Percentiles rank a stretch among this genome's conserved stretches.
These are phyloP conservation scores for Mactromeris polynyma DNA, from an alignment of 2,888 invertebrate species.

Conservation along the genomic window DNA sequence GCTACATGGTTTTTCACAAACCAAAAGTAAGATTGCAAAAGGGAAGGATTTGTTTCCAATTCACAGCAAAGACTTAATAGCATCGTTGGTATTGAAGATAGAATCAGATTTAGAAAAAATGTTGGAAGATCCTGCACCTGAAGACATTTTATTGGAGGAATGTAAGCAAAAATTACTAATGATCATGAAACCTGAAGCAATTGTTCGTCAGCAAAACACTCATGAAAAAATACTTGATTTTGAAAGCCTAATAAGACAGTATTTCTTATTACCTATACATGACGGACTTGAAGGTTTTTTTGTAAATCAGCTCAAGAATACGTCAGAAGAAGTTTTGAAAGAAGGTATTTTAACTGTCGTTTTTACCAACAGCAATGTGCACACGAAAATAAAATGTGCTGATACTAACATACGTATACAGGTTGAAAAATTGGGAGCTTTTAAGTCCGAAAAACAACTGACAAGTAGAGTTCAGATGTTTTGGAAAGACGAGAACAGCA, in stretches of 20 bases:
- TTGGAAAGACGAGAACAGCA: conserved; percentile 55
- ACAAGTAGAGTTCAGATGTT: conserved; percentile 58
- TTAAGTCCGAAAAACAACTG: conserved; percentile 75
- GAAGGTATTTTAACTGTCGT: conserved; percentile 47
- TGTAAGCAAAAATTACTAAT: conserved; percentile 56
- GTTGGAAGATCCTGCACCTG: not conserved
- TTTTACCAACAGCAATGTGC: conserved; percentile 72
- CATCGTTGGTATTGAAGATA: conserved; percentile 62
- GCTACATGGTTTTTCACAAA: conserved; percentile 32
- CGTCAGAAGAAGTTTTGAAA: not conserved
- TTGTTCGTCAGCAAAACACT: conserved; percentile 35
- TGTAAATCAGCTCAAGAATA: not conserved
- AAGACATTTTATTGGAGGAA: not conserved
- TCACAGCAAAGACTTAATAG: conserved; percentile 65
- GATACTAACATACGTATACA: conserved; percentile 20
- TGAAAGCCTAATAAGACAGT: conserved; percentile 28
- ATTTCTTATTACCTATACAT: conserved; percentile 68
- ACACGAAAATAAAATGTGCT: conserved; percentile 40
- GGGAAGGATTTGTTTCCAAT: conserved; percentile 66
- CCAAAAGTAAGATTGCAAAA: conserved; percentile 37
- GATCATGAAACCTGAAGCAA: conserved; percentile 68
- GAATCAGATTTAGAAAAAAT: not conserved
- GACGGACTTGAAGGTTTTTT: conserved; percentile 61
- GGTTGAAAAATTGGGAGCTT: conserved; percentile 70
- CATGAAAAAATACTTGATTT: not conserved